Evolutionary conservation across 2,888 invertebrate species (phyloP).

Genomic region (Mimachlamys varia): DNA sequence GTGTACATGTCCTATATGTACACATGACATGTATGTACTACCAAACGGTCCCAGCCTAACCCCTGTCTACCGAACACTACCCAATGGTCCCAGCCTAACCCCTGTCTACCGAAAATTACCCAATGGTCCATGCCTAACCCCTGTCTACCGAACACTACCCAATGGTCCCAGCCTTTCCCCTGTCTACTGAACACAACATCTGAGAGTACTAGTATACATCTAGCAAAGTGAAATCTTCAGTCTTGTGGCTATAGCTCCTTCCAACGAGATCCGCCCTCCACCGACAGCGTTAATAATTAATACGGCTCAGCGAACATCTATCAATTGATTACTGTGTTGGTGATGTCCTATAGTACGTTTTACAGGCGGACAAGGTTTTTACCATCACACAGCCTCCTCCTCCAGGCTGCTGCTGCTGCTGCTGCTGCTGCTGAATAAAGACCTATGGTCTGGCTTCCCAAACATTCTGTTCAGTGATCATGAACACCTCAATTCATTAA

Average conservation of each 20-base stretch:
- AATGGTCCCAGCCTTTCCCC: too few relatives aligned
- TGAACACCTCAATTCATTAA: not conserved
- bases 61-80: not conserved
- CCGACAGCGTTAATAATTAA: slow-evolving; percentile 15
- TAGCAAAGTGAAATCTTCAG: not conserved
- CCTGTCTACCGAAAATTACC: not conserved
- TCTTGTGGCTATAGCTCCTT: not conserved
- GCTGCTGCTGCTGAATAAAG: not conserved
- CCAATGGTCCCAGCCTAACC: too few relatives aligned
- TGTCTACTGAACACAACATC: not conserved
- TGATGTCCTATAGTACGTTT: not conserved
- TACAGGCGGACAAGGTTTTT: not conserved
- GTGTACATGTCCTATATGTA: too few relatives aligned
- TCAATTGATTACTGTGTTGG: slow-evolving; percentile 19
- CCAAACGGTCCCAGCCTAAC: too few relatives aligned
- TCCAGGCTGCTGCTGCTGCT: too few relatives aligned
- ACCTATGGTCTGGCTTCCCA: not conserved
- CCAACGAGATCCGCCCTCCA: not conserved
- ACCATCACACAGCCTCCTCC: not conserved
- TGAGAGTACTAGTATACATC: too few relatives aligned
- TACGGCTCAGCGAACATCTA: not conserved
- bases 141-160: not conserved
- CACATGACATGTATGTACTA: too few relatives aligned
- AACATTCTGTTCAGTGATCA: not conserved
- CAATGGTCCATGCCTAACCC: too few relatives aligned